phyloP scores from a whole-genome alignment of 1,140 invertebrate genomes.

The Hetaerina americana region DNA sequence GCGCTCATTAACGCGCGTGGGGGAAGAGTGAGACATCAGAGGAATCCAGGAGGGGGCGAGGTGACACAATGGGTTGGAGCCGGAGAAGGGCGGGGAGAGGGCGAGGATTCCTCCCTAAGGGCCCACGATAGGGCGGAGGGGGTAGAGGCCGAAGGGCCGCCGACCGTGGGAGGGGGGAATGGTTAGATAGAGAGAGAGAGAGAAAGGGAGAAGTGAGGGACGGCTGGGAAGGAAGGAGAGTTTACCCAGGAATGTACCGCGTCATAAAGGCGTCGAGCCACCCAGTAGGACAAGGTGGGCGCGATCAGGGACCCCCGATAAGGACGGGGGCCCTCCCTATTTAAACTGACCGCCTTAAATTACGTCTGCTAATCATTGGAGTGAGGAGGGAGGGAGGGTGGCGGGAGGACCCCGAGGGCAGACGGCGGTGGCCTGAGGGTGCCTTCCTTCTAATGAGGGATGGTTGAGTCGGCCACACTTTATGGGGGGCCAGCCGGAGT shows the following conservation, averaged over 20 bases:
- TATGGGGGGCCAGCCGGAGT: too few species aligned
- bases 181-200: too few species aligned
- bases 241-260: not conserved
- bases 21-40: not conserved
- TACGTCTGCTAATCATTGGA: not conserved
- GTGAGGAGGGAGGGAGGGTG: not conserved
- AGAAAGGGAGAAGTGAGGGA: too few species aligned
- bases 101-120: too few species aligned
- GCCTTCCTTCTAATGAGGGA: not conserved
- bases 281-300: not conserved
- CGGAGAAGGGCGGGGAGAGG: not conserved
- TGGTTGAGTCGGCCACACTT: too few species aligned
- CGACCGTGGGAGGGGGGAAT: too few species aligned
- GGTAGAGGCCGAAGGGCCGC: too few species aligned
- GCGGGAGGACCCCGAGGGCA: too few species aligned
- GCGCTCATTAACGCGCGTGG: not conserved
- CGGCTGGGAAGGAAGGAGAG: too few species aligned
- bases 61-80: too few species aligned
- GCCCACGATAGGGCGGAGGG: too few species aligned
- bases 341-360: not conserved
- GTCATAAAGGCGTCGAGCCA: not conserved
- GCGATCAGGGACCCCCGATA: not conserved
- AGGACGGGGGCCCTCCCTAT: not conserved
- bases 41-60: not conserved
- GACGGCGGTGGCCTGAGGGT: not conserved